Evolutionary conservation across 2,113 vertebrate genomes (phyloP).

Genomic region (Psephotus haematonotus): DNA sequence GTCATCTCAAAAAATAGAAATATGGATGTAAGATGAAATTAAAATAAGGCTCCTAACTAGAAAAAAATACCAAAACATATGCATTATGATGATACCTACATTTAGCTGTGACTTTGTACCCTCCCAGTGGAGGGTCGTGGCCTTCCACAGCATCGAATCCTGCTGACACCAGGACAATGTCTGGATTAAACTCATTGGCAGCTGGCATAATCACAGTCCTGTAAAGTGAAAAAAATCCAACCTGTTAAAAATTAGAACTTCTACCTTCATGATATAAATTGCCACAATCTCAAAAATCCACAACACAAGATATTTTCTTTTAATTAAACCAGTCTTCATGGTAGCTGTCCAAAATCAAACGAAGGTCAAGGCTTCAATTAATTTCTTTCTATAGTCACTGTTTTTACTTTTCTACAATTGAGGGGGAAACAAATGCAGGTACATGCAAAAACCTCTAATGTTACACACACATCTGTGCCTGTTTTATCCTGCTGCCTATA

Average conservation of each 20-base stretch:
- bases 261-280: not conserved
- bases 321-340: not conserved
- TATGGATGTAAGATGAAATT: not conserved
- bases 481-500: constrained; percentile 73
- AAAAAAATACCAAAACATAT: not conserved
- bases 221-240: constrained; percentile 17
- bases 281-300: constrained; percentile 5
- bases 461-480: constrained; percentile 75
- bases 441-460: constrained; percentile 60
- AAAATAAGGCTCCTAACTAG: not conserved
- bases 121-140: constrained; percentile 80
- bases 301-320: not conserved
- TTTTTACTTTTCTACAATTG: constrained; percentile 4
- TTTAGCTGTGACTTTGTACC: constrained; percentile 85
- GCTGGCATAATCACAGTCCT: constrained; percentile 83
- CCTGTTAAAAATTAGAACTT: constrained; percentile 11
- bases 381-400: not conserved
- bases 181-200: constrained; percentile 81
- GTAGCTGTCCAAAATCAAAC: not conserved
- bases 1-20: not conserved
- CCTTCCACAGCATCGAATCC: constrained; percentile 86
- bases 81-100: constrained; percentile 71
- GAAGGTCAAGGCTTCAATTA: not conserved
- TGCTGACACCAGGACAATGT: constrained; percentile 83
- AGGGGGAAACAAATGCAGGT: constrained; percentile 58